Evolutionary conservation across 2,113 vertebrate genomes (phyloP).

Genomic region (Poecilia latipinna): DNA sequence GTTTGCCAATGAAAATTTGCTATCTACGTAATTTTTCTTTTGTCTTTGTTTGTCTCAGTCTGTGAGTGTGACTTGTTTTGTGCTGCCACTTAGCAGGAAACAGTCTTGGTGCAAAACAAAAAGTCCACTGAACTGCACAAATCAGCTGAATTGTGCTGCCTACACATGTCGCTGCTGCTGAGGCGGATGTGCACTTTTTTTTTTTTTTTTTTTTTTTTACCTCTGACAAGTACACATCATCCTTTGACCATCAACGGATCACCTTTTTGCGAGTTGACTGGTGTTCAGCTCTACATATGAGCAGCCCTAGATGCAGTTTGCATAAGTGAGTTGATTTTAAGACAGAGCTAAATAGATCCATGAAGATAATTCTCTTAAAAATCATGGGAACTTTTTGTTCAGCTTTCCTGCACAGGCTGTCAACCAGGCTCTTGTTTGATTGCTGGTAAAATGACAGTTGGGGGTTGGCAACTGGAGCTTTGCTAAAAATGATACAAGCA

Average conservation of each 20-base stretch:
- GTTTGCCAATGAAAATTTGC: constrained; percentile 16
- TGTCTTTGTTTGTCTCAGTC: constrained; percentile 9
- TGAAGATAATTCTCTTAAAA: constrained; percentile 52
- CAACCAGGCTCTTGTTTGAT: constrained; percentile 42
- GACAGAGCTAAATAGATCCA: constrained; percentile 4
- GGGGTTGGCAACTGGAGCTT: constrained; percentile 3
- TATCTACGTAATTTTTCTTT: constrained; percentile 1
- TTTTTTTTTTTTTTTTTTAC: background rate
- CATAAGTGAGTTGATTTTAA: constrained; percentile 15
- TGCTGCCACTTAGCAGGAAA: constrained; percentile 7
- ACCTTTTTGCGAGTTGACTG: background rate
- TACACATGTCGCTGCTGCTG: constrained; percentile 12
- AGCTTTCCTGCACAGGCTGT: constrained; percentile 18
- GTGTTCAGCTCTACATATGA: background rate
- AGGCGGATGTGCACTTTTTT: background rate
- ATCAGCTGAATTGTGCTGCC: constrained; percentile 16
- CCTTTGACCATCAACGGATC: constrained; percentile 13
- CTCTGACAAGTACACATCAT: background rate
- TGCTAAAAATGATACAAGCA: constrained; percentile 26
- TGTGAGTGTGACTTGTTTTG: constrained; percentile 2
- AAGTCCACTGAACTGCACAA: constrained; percentile 24
- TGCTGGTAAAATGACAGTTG: constrained; percentile 41
- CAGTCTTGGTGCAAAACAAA: background rate
- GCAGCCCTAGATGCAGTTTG: constrained; percentile 5
- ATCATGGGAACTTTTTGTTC: constrained; percentile 30